These are phyloP conservation scores for Porites lobata DNA, from an alignment of 92 coral and sea anemone species.

Conservation along the genomic window DNA sequence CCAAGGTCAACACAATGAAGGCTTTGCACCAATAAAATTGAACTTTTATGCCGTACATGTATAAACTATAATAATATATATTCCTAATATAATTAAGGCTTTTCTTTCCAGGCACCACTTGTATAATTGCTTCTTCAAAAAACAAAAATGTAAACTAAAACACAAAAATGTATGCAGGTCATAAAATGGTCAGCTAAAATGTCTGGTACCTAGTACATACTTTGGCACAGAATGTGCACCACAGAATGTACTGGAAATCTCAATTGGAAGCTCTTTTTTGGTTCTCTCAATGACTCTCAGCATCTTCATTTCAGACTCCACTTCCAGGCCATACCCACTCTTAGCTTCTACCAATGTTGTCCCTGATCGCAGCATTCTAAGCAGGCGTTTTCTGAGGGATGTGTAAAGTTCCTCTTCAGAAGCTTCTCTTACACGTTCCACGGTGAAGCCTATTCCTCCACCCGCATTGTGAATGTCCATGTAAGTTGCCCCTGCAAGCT, in stretches of 20 bases:
- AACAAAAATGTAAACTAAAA: too few relatives aligned
- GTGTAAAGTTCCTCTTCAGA: slow-evolving; percentile 88
- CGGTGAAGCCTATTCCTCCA: slow-evolving; percentile 97
- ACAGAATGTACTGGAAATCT: slow-evolving; percentile 97
- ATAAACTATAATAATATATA: too few relatives aligned
- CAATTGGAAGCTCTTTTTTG: slow-evolving; percentile 87
- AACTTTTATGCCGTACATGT: too few relatives aligned
- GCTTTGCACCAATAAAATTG: too few relatives aligned
- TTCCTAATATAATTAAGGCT: too few relatives aligned
- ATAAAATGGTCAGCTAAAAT: too few relatives aligned
- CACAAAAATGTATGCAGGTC: too few relatives aligned
- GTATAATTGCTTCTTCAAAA: too few relatives aligned
- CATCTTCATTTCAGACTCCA: slow-evolving; percentile 94
- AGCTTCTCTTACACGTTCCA: slow-evolving; percentile 89
- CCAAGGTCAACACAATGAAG: too few relatives aligned
- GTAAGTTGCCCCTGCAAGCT: slow-evolving; percentile 99
- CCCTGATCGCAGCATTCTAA: slow-evolving; percentile 89
- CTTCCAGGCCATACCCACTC: slow-evolving; percentile 97
- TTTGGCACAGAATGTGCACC: slow-evolving; percentile 98
- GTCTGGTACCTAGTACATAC: slow-evolving; percentile 50
- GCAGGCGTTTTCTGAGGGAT: slow-evolving; percentile 78
- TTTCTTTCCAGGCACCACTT: too few relatives aligned
- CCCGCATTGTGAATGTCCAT: slow-evolving; percentile 97
- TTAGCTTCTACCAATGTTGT: slow-evolving; percentile 97
- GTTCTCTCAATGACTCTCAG: slow-evolving; percentile 91